phyloP scores from a whole-genome alignment of 2,797 vertebrate species.

The Uromys caudimaculatus region DNA sequence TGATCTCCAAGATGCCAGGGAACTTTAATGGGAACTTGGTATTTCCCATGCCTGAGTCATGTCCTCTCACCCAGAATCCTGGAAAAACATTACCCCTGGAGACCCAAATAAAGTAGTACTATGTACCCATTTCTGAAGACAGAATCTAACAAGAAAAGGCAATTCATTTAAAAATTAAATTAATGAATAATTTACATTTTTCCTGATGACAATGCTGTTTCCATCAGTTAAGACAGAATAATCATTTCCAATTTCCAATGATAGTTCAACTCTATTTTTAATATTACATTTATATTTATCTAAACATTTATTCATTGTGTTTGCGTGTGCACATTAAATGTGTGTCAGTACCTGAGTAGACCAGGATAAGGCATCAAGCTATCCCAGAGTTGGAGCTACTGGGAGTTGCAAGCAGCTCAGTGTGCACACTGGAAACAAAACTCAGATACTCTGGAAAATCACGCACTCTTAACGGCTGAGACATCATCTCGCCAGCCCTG shows the following conservation, averaged over 20 bases:
- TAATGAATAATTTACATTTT: conserved; percentile 41
- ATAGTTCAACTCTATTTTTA: not conserved
- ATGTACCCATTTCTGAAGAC: not conserved
- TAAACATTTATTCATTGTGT: not conserved
- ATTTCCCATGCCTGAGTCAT: conserved; percentile 60
- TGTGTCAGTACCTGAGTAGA: not conserved
- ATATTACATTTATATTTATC: not conserved
- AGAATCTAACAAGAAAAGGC: conserved; percentile 14
- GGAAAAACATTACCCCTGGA: conserved; percentile 7
- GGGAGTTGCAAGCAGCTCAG: not conserved
- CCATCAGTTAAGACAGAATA: not conserved
- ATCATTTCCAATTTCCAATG: not conserved
- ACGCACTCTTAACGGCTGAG: not conserved
- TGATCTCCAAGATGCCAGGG: conserved; percentile 26
- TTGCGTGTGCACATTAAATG: too few relatives aligned
- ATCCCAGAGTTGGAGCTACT: not conserved
- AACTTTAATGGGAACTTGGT: conserved; percentile 35
- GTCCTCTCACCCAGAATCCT: conserved; percentile 52
- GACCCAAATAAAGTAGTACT: not conserved
- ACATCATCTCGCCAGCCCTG: not conserved
- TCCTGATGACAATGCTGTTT: conserved; percentile 25
- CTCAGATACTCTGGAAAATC: not conserved
- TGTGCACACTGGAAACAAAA: not conserved
- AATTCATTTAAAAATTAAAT: conserved; percentile 38
- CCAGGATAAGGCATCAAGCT: not conserved